Base-by-base conservation (phyloP, 1,140 invertebrate genomes). In the Cepaea nemoralis region DNA sequence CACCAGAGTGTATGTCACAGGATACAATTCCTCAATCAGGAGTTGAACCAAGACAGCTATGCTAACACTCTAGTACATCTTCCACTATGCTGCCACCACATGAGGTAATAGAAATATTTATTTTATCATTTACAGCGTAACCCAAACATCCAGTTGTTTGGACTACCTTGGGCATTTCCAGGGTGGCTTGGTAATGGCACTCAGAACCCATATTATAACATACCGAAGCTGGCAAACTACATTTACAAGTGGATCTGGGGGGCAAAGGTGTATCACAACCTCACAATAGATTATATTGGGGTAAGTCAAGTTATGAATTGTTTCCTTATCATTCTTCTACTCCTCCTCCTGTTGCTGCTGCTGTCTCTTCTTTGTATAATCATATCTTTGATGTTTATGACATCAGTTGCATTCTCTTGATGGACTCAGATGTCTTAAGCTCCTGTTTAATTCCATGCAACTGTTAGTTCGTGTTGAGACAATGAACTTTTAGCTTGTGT, bases 101-200 rank as follows among this genome's bases (percentile, higher is more conserved):
- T 19, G n/a, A 2, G 19, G 50, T 55, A 55, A 55, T 55, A 55
- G n/a, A 45, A 10, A 45, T 10, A 45, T 16, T 10, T 45, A 45
- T 55, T 55, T 71, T 71, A 0, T 75, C 12, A 3, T 75, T 14
- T 87, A 10, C 76, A 90, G 88, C 83, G 88, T 55, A 91, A 91
- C 84, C 89, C 89, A n/a, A 74, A 86, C 73, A 90, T 91, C 59
- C 87, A 87, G 82, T 82, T 91, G 6, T 88, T 88, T 85, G 88
- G 85, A 45, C 82, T 90, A n/a, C 86, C 90, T 16, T 91, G 89
- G 90, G 83, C 80, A 67, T 90, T 90, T 83, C 89, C 89, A 71
- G 87, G 86, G 27, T 91, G 89, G 90, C 73, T 86, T 70, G 85
- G 85, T 16, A 77, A 83, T 45, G 85, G 84, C 55, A 84, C 83